Base-by-base conservation (phyloP, 2,113 vertebrate genomes). In the Gobiocypris rarus region DNA sequence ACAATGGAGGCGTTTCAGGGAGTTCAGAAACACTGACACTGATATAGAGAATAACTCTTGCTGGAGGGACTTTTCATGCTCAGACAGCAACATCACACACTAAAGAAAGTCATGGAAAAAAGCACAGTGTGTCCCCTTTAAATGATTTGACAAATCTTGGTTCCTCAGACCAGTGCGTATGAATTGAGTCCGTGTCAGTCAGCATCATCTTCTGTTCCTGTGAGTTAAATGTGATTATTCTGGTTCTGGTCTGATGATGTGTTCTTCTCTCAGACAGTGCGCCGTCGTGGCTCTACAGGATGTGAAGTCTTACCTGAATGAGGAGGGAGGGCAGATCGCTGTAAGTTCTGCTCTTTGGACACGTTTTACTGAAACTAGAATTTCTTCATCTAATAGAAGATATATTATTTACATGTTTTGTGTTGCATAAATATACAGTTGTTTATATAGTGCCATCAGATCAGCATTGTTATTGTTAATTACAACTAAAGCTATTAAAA, bases 281-380 rank as follows among this genome's bases (percentile, higher is more conserved):
- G 97, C 98, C 31, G 88, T 98, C 76, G 95, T 97, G 89, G 98
- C 97, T 0, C 93, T 99, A n/a, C 56, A 97, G 43, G 98, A 99
- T 0, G 97, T 99, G 54, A 97, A 97, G 91, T 87, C 84, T 0
- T 99, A 99, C 88, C 94, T 99, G 67, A 88, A 90, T 1, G 95
- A 97, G 82, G 98, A 98, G 82, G 95, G 93, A 0, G 98, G 97
- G 41, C 98, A 99, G 86, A 98, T 99, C 1, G 98, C 96, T 84
- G 98, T 99, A 91, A 97, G 96, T 54, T 82, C 28, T 15, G 43
- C 43, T 61, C 58, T 58, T 4, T 82, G 0, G 75, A 26, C 61
- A 75, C 74, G 2, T 45, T 52, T 56, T 34, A 6, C 22, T 43
- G 17, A 43, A 24, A 10, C 34, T 7, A n/a, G 2, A 5, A 6